Percentiles rank a stretch among this genome's conserved stretches.
Conservation (phyloP, 2,113 vertebrate species). For the Coregonus clupeaformis region DNA sequence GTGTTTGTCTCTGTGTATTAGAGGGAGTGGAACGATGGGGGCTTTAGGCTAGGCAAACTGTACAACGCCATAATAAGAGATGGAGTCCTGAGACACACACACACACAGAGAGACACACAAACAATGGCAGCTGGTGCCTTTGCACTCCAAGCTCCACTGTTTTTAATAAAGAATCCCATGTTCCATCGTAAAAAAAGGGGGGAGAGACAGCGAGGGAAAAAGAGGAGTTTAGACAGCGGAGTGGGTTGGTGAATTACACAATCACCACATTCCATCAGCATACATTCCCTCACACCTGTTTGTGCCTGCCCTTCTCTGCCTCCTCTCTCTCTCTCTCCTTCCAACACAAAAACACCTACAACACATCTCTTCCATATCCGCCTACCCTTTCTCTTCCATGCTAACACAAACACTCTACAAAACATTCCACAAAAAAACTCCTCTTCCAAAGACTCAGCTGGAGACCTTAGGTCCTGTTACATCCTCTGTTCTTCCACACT, state of each 20-base stretch:
- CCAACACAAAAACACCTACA: slow-evolving; percentile 31
- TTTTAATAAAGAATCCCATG: neutral
- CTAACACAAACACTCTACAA: neutral
- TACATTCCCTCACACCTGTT: slow-evolving; percentile 59
- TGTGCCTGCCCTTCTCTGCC: slow-evolving; percentile 42
- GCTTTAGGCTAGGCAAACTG: neutral
- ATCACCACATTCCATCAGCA: slow-evolving; percentile 69
- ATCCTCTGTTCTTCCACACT: no score
- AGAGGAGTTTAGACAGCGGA: slow-evolving; percentile 22
- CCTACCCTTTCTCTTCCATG: neutral
- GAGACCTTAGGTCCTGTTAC: no score
- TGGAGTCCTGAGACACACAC: slow-evolving; percentile 13
- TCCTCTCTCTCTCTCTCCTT: slow-evolving; percentile 1
- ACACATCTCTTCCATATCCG: neutral
- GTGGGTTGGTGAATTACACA: slow-evolving; percentile 54
- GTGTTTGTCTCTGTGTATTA: slow-evolving; percentile 15
- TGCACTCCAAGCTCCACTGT: slow-evolving; percentile 20
- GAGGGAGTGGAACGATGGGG: neutral
- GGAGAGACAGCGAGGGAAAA: slow-evolving; percentile 9
- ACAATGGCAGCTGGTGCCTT: slow-evolving; percentile 37
- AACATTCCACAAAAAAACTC: neutral
- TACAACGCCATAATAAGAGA: slow-evolving; percentile 2
- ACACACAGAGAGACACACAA: neutral
- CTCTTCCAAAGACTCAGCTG: no score
- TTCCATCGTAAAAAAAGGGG: neutral